Evolutionary conservation across 2,888 invertebrate genomes (phyloP).

Genomic region (Unio pictorum): DNA sequence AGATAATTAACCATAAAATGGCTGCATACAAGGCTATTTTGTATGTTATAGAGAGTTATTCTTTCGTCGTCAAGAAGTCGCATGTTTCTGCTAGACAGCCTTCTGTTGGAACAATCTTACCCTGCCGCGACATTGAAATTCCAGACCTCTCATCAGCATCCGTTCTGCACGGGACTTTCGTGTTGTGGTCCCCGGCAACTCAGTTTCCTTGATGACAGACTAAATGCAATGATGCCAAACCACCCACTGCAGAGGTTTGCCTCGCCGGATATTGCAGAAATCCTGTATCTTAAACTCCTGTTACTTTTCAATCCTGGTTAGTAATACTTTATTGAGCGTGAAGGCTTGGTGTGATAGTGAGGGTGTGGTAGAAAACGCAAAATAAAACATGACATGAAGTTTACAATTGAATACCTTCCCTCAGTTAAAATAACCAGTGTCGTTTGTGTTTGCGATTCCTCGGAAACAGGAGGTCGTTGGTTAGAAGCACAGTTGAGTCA

Average conservation of each 20-base stretch:
- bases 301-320: conserved; percentile 7
- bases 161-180: too few species aligned
- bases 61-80: conserved; percentile 34
- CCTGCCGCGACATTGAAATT: neutral
- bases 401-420: too few species aligned
- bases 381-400: too few species aligned
- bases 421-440: too few species aligned
- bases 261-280: conserved; percentile 2
- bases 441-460: too few species aligned
- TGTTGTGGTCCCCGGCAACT: too few species aligned
- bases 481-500: too few species aligned
- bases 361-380: too few species aligned
- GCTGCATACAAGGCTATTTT: neutral
- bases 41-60: conserved; percentile 21
- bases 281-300: neutral
- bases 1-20: neutral
- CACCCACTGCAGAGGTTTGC: neutral
- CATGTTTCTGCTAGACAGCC: conserved; percentile 33
- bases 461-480: too few species aligned
- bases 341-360: too few species aligned
- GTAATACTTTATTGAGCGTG: neutral
- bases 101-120: conserved; percentile 25
- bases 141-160: neutral
- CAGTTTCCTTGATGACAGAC: too few species aligned
- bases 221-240: neutral